Evolutionary conservation across 1,140 invertebrate genomes (phyloP).

Genomic region (Trichonephila inaurata): DNA sequence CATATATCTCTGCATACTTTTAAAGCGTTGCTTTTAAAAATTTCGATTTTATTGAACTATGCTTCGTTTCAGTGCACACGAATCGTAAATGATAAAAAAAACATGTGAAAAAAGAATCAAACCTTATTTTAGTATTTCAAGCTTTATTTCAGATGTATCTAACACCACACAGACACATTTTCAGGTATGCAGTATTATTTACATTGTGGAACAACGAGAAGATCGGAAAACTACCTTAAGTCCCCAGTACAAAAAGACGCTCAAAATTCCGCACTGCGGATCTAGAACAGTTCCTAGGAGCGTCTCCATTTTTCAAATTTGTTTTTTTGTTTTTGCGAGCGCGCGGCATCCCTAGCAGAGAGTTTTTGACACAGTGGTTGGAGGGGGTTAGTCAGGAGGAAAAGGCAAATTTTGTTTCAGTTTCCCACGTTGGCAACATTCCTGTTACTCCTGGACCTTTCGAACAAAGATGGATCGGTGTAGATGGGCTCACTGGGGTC

Average conservation of each 20-base stretch:
- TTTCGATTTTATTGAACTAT: too few species aligned
- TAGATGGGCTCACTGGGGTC: conserved; percentile 96
- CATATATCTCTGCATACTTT: too few species aligned
- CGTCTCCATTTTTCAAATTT: neutral
- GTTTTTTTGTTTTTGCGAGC: neutral
- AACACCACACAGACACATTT: conserved; percentile 15
- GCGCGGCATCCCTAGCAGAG: neutral
- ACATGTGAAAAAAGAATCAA: neutral
- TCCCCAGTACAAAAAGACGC: conserved; percentile 5
- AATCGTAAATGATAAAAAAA: neutral
- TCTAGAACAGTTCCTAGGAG: neutral
- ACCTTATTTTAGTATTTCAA: neutral
- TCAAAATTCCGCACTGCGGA: neutral
- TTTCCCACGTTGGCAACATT: conserved; percentile 64
- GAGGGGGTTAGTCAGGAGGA: conserved; percentile 1
- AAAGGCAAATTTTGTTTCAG: neutral
- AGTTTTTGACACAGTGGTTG: neutral
- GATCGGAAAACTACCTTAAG: neutral
- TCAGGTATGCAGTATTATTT: neutral
- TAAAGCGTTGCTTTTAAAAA: too few species aligned
- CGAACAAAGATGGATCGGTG: conserved; percentile 94
- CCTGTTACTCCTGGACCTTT: conserved; percentile 81
- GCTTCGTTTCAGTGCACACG: too few species aligned
- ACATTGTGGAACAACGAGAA: neutral
- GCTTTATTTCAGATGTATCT: conserved; percentile 30